These are phyloP conservation scores for Carcharodon carcharias DNA, from an alignment of 2,797 vertebrate genomes.

Conservation along the genomic window DNA sequence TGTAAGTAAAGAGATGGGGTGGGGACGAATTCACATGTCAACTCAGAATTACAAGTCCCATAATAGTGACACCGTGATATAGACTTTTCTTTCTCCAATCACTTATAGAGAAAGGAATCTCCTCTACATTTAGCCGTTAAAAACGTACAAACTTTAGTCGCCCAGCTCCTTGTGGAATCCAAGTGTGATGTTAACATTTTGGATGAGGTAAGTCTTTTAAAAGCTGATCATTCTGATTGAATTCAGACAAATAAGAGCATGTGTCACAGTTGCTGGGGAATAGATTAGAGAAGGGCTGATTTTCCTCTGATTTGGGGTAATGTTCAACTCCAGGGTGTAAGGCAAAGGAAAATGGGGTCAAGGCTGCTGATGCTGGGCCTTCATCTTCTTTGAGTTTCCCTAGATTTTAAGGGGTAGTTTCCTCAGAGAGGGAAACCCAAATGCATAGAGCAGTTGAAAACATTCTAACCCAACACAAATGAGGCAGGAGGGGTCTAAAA, in stretches of 20 bases:
- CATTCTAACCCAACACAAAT: background rate
- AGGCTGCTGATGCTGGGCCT: background rate
- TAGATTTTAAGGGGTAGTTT: background rate
- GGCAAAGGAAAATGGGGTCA: background rate
- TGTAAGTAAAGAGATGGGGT: conserved; percentile 52
- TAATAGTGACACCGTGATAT: background rate
- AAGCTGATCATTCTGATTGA: background rate
- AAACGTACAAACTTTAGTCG: conserved; percentile 60
- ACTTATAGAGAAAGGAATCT: conserved; percentile 63
- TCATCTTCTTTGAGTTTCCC: background rate
- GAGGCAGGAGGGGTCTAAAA: background rate
- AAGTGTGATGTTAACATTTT: conserved; percentile 61
- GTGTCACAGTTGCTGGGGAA: background rate
- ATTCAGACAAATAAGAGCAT: background rate
- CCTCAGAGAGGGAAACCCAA: background rate
- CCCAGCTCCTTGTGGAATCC: conserved; percentile 65
- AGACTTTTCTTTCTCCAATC: background rate
- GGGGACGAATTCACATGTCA: background rate
- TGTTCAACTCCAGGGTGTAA: background rate
- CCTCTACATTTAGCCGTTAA: conserved; percentile 75
- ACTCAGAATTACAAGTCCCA: background rate
- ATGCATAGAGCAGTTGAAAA: background rate
- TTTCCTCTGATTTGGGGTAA: background rate
- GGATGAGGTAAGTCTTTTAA: conserved; percentile 61
- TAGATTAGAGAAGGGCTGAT: background rate